These are phyloP conservation scores for Lucinisca nassula DNA, from an alignment of 2,888 invertebrate species.

Conservation along the genomic window DNA sequence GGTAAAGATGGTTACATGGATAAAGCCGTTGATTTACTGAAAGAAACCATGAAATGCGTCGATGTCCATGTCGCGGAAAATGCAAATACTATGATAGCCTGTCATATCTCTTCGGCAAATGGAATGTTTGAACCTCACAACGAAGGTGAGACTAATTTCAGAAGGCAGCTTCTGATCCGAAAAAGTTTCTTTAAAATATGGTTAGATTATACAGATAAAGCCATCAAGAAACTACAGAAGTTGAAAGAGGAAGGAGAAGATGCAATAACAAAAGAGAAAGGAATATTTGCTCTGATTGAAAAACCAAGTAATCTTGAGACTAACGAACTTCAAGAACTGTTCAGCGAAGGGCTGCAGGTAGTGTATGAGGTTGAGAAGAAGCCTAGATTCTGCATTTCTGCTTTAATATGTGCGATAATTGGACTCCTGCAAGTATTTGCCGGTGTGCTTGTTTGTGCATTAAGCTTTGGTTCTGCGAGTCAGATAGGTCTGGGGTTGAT, in stretches of 20 bases:
- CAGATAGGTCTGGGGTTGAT: neutral
- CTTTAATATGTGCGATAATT: neutral
- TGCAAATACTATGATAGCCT: conserved; percentile 9
- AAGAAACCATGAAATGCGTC: neutral
- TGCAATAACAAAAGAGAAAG: neutral
- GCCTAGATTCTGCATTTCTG: neutral
- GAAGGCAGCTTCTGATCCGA: neutral
- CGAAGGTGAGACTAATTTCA: neutral
- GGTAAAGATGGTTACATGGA: neutral
- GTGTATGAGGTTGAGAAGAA: neutral
- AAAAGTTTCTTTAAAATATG: conserved; percentile 4
- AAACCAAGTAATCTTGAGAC: neutral
- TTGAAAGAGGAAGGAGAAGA: neutral
- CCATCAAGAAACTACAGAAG: neutral
- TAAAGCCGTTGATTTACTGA: neutral
- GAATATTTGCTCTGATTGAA: conserved; percentile 8
- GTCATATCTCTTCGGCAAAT: neutral
- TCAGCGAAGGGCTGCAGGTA: neutral
- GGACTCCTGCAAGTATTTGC: neutral
- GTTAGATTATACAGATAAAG: neutral
- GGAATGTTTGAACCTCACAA: neutral
- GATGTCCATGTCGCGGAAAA: neutral
- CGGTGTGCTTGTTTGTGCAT: neutral
- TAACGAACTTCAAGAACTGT: neutral
- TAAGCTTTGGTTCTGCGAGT: neutral